Base-by-base conservation (phyloP, 2,797 vertebrate species). In the Pangasius larnaudii region DNA sequence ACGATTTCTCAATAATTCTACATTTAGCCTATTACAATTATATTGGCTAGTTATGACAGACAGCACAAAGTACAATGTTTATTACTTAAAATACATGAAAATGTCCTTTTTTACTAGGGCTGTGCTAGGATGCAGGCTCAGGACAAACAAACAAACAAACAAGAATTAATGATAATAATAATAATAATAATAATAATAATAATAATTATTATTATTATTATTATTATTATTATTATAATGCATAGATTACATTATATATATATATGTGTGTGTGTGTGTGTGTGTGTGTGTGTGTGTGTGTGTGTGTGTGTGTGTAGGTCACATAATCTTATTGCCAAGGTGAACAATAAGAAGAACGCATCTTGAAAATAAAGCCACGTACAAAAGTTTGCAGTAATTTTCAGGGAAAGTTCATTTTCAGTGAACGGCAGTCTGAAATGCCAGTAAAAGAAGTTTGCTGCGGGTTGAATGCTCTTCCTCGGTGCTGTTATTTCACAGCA, bases 321-420 rank as follows among this genome's bases (percentile, higher is more conserved):
- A 46, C 42, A 42, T 65, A n/a, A 27, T 18, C 39, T 16, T 69
- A 51, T 36, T 84, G 30, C 30, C n/a, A 16, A 36, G 82, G 13
- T 69, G 46, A 69, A 51, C 63, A 67, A 51, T 63, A 13, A 69
- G n/a, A 84, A 69, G 42, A 84, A 30, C 59, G 8, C 16, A 51
- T 30, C 18, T 24, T 30, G 24, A n/a, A 63, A 30, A 63, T 63
- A 19, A 1, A 61, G 27, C 27, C 80, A 63, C 3, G 36, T 65
- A 30, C 4, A 84, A 69, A 84, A 14, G 63, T 69, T 51, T 33
- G 61, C 42, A 53, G 63, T 69, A 30, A 69, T 84, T 84, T 53
- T 53, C 9, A 69, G n/a, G 36, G 61, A 7, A 22, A 69, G 63
- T 84, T 49, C 61, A 69, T 39, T 4, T 39, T 39, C 39, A 39